These are phyloP conservation scores for Luperina nickerlii DNA, from an alignment of 2,888 invertebrate species.

Conservation along the genomic window DNA sequence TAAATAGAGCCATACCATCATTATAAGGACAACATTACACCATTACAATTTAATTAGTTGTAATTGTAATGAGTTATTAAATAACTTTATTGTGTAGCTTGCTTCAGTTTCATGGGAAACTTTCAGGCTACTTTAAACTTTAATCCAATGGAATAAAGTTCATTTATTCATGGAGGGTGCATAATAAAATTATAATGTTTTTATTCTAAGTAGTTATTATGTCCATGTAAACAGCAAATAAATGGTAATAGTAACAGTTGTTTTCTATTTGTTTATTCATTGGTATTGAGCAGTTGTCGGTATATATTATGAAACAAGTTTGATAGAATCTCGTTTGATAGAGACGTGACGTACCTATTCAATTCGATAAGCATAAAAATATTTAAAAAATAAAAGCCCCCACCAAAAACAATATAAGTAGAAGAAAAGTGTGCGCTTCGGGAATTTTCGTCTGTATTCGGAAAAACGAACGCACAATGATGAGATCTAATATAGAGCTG, in stretches of 20 bases:
- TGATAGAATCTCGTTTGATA: neutral
- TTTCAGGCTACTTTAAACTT: conserved; percentile 7
- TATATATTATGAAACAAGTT: conserved; percentile 20
- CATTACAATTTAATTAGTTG: conserved; percentile 39
- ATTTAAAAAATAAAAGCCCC: neutral
- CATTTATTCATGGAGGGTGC: neutral
- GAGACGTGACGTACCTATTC: conserved; percentile 8
- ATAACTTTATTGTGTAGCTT: conserved; percentile 3
- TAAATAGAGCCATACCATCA: conserved; percentile 6
- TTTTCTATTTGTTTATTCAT: conserved; percentile 9
- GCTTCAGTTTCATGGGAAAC: neutral
- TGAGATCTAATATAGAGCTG: neutral
- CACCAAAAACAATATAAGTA: neutral
- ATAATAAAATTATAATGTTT: conserved; percentile 11
- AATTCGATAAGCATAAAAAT: neutral
- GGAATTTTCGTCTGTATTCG: neutral
- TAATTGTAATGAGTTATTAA: conserved; percentile 20
- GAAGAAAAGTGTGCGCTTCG: neutral
- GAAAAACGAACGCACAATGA: neutral
- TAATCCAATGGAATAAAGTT: neutral
- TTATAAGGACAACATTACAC: conserved; percentile 7
- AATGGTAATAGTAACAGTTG: conserved; percentile 8
- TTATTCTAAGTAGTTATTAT: conserved; percentile 28
- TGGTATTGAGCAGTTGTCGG: conserved; percentile 21
- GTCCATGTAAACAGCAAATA: conserved; percentile 25